Evolutionary conservation across 2,113 vertebrate genomes (phyloP).

Genomic region (Oenanthe oenanthe): DNA sequence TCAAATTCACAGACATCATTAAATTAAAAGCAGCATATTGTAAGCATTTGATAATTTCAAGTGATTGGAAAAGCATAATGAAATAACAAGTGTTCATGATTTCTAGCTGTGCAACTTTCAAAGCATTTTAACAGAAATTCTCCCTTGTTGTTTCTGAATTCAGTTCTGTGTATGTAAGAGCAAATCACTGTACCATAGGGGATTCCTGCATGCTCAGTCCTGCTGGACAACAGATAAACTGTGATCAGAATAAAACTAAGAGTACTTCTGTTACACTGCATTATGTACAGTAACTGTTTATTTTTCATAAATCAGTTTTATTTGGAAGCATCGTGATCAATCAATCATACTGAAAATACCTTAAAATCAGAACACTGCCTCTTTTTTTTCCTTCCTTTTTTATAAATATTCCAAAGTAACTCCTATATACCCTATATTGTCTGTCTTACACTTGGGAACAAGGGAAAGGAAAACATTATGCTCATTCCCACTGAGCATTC

Average conservation of each 20-base stretch:
- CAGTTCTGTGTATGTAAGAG: background rate
- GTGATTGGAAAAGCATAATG: background rate
- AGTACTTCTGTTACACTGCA: background rate
- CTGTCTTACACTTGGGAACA: background rate
- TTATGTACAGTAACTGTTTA: background rate
- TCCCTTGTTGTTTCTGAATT: background rate
- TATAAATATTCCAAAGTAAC: background rate
- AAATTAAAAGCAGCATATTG: constrained; percentile 24
- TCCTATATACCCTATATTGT: background rate
- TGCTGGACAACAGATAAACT: background rate
- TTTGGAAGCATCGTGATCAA: background rate
- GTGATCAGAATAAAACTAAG: background rate
- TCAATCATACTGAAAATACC: background rate
- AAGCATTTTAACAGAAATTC: background rate
- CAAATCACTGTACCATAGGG: background rate
- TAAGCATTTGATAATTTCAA: background rate
- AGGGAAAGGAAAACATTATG: background rate
- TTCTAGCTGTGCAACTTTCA: background rate
- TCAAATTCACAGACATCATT: background rate
- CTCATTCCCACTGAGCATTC: background rate
- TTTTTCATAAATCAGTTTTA: background rate
- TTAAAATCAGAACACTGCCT: background rate
- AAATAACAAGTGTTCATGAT: background rate
- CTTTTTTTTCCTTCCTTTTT: background rate
- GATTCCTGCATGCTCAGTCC: background rate